Base-by-base conservation (phyloP, 2,113 vertebrate genomes). In the Xiphophorus maculatus region DNA sequence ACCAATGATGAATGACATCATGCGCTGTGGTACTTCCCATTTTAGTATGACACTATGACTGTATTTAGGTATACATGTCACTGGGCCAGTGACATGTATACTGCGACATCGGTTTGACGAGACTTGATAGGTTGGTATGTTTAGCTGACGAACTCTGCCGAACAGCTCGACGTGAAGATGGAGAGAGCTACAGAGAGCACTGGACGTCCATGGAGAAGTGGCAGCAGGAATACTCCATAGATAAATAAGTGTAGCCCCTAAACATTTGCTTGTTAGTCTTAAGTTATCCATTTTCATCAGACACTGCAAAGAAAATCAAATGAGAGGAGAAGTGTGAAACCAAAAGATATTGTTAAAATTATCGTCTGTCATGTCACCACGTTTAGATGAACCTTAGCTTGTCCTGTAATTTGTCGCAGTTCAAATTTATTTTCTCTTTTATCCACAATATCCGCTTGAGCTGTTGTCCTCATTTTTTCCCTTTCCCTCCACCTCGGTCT, bases 21-120 rank as follows among this genome's bases (percentile, higher is more conserved):
- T 42, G 40, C 13, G 40, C 40, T 42, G 42, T 44, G 15, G 44
- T 17, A 48, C 1, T 48, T 19, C 15, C 42, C 15, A 15, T 48
- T 48, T 35, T 17, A 44, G 3, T 30, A 74, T 48, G 67, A 73
- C 28, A 33, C n/a, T 61, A 64, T 27, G 30, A 62, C n/a, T 28
- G 27, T 17, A 22, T 28, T 65, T 66, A 63, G 51, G 44, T 76
- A 90, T 87, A 51, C 89, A 85, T 85, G 88, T 85, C 88, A 87
- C 30, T 76, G 44, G 79, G 73, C 66, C 77, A 79, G 64, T 27
- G 82, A 51, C 63, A 72, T 37, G 37, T 51, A 15, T 11, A 27
- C 65, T 66, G 51, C 48, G 14, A 58, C 48, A 7, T 61, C 15
- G 19, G 44, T 61, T 33, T 1, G 32, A 73, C 11, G 42, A 79